A percentile compares a stretch with the other conserved stretches of the same genome.
These are phyloP conservation scores for Lithobates sylvaticus DNA, from an alignment of 2,797 vertebrate species.

Conservation along the genomic window DNA sequence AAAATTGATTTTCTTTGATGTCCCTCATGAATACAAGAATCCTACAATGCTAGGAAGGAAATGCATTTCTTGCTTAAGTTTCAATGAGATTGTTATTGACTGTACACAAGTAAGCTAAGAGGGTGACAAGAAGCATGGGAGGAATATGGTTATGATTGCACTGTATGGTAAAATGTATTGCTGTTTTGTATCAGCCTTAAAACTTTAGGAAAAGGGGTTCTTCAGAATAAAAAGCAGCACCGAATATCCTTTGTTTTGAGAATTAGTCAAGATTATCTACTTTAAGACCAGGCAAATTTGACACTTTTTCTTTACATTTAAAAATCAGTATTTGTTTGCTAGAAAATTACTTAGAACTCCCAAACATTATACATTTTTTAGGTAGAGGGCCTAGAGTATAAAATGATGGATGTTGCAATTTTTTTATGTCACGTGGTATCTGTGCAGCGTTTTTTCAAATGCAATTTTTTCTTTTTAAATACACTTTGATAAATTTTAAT, in stretches of 20 bases:
- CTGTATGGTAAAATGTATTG: slow-evolving; percentile 6
- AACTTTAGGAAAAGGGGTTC: background rate
- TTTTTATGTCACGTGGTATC: too few relatives aligned
- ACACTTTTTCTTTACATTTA: too few relatives aligned
- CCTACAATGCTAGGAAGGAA: slow-evolving; percentile 31
- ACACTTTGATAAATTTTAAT: too few relatives aligned
- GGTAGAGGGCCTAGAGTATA: too few relatives aligned
- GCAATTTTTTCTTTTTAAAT: too few relatives aligned
- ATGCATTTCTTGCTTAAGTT: slow-evolving; percentile 26
- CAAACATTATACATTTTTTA: too few relatives aligned
- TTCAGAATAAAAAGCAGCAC: background rate
- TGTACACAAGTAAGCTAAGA: slow-evolving; percentile 22
- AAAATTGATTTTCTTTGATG: slow-evolving; percentile 70
- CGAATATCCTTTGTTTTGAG: background rate
- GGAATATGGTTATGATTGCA: slow-evolving; percentile 30
- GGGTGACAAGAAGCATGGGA: background rate
- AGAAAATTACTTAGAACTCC: too few relatives aligned
- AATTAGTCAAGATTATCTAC: background rate
- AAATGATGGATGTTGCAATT: too few relatives aligned
- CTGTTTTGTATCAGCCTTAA: slow-evolving; percentile 14
- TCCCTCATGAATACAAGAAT: slow-evolving; percentile 67
- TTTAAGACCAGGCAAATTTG: too few relatives aligned
- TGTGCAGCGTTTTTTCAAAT: too few relatives aligned
- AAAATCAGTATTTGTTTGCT: too few relatives aligned
- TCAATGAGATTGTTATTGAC: slow-evolving; percentile 53